Base-by-base conservation (phyloP, 2,113 vertebrate genomes). In the Odontesthes bonariensis region DNA sequence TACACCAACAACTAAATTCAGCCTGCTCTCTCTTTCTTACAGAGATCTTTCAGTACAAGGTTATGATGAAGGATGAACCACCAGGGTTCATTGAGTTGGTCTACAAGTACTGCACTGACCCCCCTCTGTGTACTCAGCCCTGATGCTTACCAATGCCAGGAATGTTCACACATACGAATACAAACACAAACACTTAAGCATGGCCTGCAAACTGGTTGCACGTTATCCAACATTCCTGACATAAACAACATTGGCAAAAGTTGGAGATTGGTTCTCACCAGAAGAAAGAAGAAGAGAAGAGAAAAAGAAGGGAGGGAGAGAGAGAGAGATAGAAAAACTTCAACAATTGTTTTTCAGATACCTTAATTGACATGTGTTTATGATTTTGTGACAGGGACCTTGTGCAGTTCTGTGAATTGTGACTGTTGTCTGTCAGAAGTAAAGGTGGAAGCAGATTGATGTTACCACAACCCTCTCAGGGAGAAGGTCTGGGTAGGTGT, bases 141-240 rank as follows among this genome's bases (percentile, higher is more conserved):
- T 40, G 35, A 86, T 77, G 77, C 73, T 83, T 84, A 77, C 79
- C 77, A 82, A 66, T 81, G 81, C 73, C 67, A 87, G 87, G 87
- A 92, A 91, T 91, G 88, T 89, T 92, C 88, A 89, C 91, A 88
- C 86, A 79, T 85, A 81, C 47, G 14, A 77, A 78, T 62, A 79
- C 83, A 89, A 84, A 88, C 83, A 85, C 80, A 89, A 86, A 88
- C 79, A 82, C 73, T 70, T 63, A 51, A 74, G 73, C 73, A 72
- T 68, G 77, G 68, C 65, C 47, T 75, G 69, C 84, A 88, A 87
- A 82, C 75, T 82, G 68, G 78, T 85, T 83, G 80, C 73, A 81
- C 79, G 69, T 78, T 82, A 86, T 85, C 84, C 79, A 68, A 82
- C 87, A 89, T 86, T 84, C 79, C 79, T 86, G 77, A 85, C 77